Base-by-base conservation (phyloP, 1,140 invertebrate species). In the Bombus waltoni region DNA sequence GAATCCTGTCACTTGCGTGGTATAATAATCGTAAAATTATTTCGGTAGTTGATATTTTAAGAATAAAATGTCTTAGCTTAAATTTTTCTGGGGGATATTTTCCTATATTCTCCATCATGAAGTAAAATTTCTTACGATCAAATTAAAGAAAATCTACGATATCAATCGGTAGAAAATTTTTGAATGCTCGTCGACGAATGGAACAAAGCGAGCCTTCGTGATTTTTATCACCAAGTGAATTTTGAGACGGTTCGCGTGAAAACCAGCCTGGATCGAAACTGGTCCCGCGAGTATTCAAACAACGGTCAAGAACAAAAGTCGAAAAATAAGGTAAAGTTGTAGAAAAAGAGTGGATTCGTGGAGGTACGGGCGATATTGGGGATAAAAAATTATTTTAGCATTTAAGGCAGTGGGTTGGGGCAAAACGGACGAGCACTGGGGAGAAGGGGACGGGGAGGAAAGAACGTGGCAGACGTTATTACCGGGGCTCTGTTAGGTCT, bases 361-460 rank as follows among this genome's bases (percentile, higher is more conserved):
- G 76, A 22, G 38, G 11, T 66, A 18, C 53, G 25, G 40, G 57
- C 44, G 73, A 57, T 62, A 53, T 53, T 32, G 62, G 73, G 47
- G 81, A 83, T 44, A 59, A 80, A 89, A 84, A 87, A 74, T 87
- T 53, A 89, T 89, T 81, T 83, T 47, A 89, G 42, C 57, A 73
- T 83, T 87, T 89, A 44, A 84, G 57, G 25, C 73, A 76, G 47
- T 40, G 38, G 44, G 35, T 38, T 15, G n/a, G 44, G 25, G 25
- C 28, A 32, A 70, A 3, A 32, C 4, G 10, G 38, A 32, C 3
- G 59, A 42, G 82, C 35, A 18, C 3, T 62, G 11, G 38, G 47
- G 28, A 2, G 38, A 35, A 28, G 32, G n/a, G 44, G 40, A 22
- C 2, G n/a, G 25, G 62, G 35, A 42, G 53, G 57, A 40, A 59